Evolutionary conservation across 2,113 vertebrate genomes (phyloP).

Genomic region (Pseudorhombus dupliciocellatus): DNA sequence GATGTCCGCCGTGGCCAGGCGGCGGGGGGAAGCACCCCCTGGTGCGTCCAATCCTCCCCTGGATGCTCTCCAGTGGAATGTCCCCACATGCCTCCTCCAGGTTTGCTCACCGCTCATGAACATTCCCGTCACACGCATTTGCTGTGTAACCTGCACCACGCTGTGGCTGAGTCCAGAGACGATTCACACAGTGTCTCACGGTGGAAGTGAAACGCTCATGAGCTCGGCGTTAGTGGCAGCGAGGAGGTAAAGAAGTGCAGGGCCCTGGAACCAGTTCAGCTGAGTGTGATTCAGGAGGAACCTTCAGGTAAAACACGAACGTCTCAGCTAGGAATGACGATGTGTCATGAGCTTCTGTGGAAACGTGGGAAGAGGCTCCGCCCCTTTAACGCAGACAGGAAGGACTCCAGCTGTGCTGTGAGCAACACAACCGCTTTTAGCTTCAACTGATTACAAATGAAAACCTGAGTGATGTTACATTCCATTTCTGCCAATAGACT

Average conservation of each 20-base stretch:
- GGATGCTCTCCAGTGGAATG: conserved; percentile 63
- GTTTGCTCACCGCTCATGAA: conserved; percentile 2
- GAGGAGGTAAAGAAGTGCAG: neutral
- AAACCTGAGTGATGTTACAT: no score
- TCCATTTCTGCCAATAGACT: no score
- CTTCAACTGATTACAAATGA: no score
- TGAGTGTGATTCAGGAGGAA: neutral
- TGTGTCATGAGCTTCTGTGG: no score
- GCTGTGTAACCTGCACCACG: neutral
- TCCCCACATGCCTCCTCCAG: conserved; percentile 42
- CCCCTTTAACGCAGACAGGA: no score
- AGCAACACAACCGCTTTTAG: no score
- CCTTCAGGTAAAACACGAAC: neutral
- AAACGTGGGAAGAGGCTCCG: no score
- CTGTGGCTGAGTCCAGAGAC: neutral
- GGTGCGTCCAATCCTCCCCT: conserved; percentile 39
- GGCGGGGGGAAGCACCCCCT: conserved; percentile 23
- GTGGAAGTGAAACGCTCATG: neutral
- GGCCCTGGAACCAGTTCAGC: neutral
- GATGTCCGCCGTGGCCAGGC: conserved; percentile 24
- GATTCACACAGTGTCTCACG: neutral
- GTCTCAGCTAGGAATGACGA: neutral
- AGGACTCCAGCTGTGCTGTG: no score
- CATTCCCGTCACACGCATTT: conserved; percentile 2
- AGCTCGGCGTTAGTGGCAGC: neutral